Base-by-base conservation (phyloP, 1,140 invertebrate genomes). In the Saccostrea cuccullata region DNA sequence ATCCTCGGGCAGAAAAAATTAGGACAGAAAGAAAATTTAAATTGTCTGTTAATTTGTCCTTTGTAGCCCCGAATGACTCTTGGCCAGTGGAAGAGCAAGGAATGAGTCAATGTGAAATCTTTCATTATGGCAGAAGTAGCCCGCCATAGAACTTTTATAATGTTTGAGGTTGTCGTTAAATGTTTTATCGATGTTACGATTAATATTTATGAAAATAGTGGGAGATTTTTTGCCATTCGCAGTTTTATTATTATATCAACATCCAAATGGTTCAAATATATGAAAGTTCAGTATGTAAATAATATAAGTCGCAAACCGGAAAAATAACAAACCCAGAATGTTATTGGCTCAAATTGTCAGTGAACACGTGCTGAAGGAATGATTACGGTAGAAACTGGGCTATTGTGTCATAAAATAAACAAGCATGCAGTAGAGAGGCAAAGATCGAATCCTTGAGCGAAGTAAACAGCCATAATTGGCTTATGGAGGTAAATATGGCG, bases 261-360 rank as follows among this genome's bases (percentile, higher is more conserved):
- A 0, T 9, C 47, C 47, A 47, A 47, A 47, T 47, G 2, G 47
- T 9, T 47, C 47, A 47, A 47, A 47, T 47, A 47, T 47, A 6
- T 64, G 58, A 20, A 20, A 64, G 58, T 20, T 64, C 17, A 13
- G 12, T 40, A 30, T 77, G 26, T 36, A 77, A 30, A 30, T 17
- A 77, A 64, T 20, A 26, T 8, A 77, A 36, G 70, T 77, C 70
- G 70, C 26, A 77, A 77, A 77, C 70, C 70, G 70, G 70, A 77
- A 77, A 77, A 77, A 77, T 77, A 77, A 77, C 70, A 77, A 77
- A 64, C 15, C 58, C 17, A 17, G 5, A 64, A n/a, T 30, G 70
- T 40, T 77, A 77, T 77, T 77, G 70, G 70, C 70, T 26, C 26
- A 77, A 26, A 77, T 77, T 77, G 70, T 26, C 70, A 30, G 11